Evolutionary conservation across 2,797 vertebrate species (phyloP), one percentile per base, ranked within the genome.

Genomic region (Cynodonichthys magdalenae): DNA sequence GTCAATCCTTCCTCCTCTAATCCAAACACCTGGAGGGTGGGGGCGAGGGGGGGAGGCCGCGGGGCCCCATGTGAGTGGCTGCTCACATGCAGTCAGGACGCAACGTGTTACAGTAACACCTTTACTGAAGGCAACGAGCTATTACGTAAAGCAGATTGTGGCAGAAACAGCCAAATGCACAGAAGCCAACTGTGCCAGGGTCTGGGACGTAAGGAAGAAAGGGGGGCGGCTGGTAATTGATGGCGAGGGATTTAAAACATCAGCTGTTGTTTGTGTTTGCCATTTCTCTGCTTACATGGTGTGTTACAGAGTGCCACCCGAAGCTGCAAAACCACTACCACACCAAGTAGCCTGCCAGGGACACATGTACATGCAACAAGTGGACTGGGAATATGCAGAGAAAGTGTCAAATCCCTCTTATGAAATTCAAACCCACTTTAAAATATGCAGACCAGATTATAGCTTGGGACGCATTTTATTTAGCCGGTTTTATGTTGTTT

Each of bases 81-180:
- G 82, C 84, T 92, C 92, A 93, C 92, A 92, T 93, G 93, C 79
- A 76, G 89, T 20, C 72, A 1, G 70, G 45, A 42, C 64, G 29
- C 85, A 94, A 91, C 85, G 86, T 92, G 91, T 92, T 89, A 93
- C 89, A 81, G 87, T 92, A 91, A 91, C 90, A 92, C 89, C 89
- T 86, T 92, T 64, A 79, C 67, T 24, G 59, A 66, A 71, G 71
- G 73, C 81, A 79, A 69, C 53, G 5, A 81, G 55, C 63, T 4
- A 82, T 90, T 91, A 90, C 44, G 51, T 91, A 87, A 91, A 86
- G 72, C 53, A 48, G 66, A 28, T 53, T 19, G 52, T 47, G 34
- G 24, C 24, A 41, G 12, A 45, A 48, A 58, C 10, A 9, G 28
- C 31, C 14, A 53, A 58, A 58, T 0, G 2, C 15, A 57, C 0